phyloP scores from a whole-genome alignment of 2,797 vertebrate genomes.

The Macropus fuliginosus region DNA sequence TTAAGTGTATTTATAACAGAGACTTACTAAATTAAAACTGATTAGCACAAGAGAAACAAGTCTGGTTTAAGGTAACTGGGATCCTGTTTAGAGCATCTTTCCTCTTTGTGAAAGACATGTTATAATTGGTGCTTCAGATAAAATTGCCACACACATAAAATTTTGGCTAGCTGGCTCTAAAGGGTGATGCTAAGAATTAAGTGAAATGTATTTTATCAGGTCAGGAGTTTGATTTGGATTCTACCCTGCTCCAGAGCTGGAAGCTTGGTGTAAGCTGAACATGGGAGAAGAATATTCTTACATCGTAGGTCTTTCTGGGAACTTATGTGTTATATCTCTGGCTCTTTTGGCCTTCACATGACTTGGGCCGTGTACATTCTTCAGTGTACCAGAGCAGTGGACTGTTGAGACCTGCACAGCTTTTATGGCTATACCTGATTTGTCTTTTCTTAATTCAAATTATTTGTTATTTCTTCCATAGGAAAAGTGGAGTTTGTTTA shows the following conservation, averaged over 20 bases:
- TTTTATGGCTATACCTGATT: neutral
- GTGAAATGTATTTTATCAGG: slow-evolving; percentile 14
- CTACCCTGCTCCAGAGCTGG: neutral
- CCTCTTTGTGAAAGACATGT: neutral
- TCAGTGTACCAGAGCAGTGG: slow-evolving; percentile 40
- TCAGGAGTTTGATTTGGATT: slow-evolving; percentile 3
- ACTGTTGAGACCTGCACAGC: slow-evolving; percentile 44
- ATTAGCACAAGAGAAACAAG: slow-evolving; percentile 11
- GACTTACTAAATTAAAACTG: slow-evolving; percentile 22
- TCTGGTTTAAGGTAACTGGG: neutral
- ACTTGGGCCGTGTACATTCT: slow-evolving; percentile 17
- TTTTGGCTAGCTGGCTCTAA: neutral
- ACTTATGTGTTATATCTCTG: slow-evolving; percentile 10
- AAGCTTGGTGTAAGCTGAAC: slow-evolving; percentile 40
- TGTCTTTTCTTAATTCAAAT: neutral
- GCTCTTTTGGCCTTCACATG: slow-evolving; percentile 50
- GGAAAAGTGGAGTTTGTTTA: slow-evolving; percentile 6
- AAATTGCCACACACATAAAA: neutral
- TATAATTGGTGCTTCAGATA: neutral
- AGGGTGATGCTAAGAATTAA: slow-evolving; percentile 3
- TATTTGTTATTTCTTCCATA: neutral
- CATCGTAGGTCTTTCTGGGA: neutral
- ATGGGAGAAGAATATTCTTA: neutral
- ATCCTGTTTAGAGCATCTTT: slow-evolving; percentile 12
- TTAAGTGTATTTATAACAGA: neutral